Evolutionary conservation across 2,797 vertebrate genomes (phyloP), one percentile per base, ranked within the genome.

Genomic region (Eidolon dupreanum): DNA sequence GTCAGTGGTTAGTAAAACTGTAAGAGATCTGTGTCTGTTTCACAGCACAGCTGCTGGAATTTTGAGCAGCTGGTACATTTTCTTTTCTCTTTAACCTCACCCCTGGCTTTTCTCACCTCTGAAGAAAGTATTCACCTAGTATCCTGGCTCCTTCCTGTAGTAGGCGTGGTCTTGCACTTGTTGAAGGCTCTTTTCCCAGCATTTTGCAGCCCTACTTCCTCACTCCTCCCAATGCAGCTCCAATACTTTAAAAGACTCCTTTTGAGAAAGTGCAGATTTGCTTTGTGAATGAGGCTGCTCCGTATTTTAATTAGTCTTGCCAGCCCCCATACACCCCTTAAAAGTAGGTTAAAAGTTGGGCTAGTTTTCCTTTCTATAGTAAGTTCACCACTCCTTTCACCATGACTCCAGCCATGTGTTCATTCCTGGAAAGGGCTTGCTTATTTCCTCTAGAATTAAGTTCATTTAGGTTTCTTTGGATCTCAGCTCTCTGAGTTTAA

Each of bases 391-490:
- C 51, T 78, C 55, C 22, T 94, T 75, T 88, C 38, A 36, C 73
- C 43, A 73, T 75, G 73, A 81, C 43, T n/a, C 3, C 17, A 51
- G 28, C 49, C 75, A 8, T 65, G 10, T 68, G 57, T 88, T 70
- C 24, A 71, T 81, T 85, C 65, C 38, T 79, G 26, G 75, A 89
- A 68, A 88, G 38, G 26, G 8, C 26, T 41, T 43, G 17, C 73
- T 89, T 16, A 15, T 49, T 49, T 26, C 41, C 6, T 26, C 22
- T 79, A 85, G 65, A 63, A 88, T 90, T 86, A 66, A 88, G 33
- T 91, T 88, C 16, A n/a, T 73, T 79, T 94, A 59, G 57, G 41
- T 55, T 96, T 68, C 24, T 81, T 90, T 78, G 70, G 20, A 73
- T 89, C 41, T 77, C 49, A 70, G 20, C 41, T 78, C 41, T 82